These are phyloP conservation scores for Camptogramma bilineatum DNA, from an alignment of 2,888 invertebrate species.

Conservation along the genomic window DNA sequence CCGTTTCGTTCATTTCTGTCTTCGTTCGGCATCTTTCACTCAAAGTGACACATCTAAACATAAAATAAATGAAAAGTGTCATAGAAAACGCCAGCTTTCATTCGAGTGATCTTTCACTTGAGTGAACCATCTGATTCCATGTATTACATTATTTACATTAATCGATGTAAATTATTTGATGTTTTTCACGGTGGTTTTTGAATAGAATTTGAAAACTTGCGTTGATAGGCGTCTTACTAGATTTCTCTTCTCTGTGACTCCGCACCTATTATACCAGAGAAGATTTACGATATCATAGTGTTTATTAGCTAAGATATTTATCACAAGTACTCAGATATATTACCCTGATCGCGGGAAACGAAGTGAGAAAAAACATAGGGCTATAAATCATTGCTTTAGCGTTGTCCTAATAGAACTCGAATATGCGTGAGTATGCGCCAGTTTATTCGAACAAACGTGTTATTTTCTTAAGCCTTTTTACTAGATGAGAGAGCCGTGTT, in stretches of 20 bases:
- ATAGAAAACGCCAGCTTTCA: too few relatives aligned
- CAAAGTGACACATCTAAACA: too few relatives aligned
- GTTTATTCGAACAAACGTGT: neutral
- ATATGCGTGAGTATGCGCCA: neutral
- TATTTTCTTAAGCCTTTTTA: neutral
- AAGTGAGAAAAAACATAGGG: conserved; percentile 43
- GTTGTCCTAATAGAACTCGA: conserved; percentile 10
- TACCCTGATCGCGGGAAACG: conserved; percentile 56
- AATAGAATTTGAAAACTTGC: too few relatives aligned
- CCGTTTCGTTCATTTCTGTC: too few relatives aligned
- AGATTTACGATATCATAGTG: conserved; percentile 77
- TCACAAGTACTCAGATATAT: conserved; percentile 77
- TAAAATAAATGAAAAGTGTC: too few relatives aligned
- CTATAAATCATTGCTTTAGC: conserved; percentile 33
- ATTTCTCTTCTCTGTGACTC: conserved; percentile 12
- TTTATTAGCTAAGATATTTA: conserved; percentile 82
- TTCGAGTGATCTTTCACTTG: too few relatives aligned
- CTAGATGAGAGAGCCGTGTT: too few relatives aligned
- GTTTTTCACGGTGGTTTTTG: too few relatives aligned
- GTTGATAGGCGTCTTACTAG: neutral
- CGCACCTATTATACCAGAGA: conserved; percentile 39
- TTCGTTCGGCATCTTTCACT: too few relatives aligned
- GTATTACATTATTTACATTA: too few relatives aligned
- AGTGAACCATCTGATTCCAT: too few relatives aligned
- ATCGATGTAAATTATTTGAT: too few relatives aligned